Evolutionary conservation across 2,797 vertebrate species (phyloP), one percentile per base, ranked within the genome.

Genomic region (Neomorphus geoffroyi): DNA sequence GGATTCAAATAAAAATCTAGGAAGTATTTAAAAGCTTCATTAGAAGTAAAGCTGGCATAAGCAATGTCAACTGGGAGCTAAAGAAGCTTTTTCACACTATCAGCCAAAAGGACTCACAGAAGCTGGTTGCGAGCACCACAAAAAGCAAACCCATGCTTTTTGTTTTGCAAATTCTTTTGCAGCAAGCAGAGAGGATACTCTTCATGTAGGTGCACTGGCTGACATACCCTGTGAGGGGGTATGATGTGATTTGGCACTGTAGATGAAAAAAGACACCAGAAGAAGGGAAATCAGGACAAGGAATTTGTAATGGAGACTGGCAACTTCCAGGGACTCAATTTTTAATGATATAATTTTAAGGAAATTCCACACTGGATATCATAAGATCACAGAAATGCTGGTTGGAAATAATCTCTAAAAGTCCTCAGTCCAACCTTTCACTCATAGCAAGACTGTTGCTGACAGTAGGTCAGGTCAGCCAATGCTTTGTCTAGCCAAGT

Each of bases 311-410:
- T 65, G 73, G 82, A 92, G 95, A 86, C 90, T 71, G 80, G 90
- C 67, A 93, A 72, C 78, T 88, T 86, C 78, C 64, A 86, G 32
- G 21, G 73, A 82, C 26, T 95, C 80, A 14, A 72, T 69, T 88
- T 93, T 94, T 94, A 96, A 93, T 75, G 70, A 94, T 64, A 95
- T 82, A 92, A 94, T 92, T 95, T 92, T 85, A 95, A 92, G 88
- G 94, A 96, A 96, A 96, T 96, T 96, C 95, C 94, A 96, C 75
- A 54, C 60, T 91, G 84, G 71, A 77, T 94, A 93, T 93, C 93
- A 91, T 33, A 94, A 94, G 92, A 95, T 95, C 94, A 95, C 90
- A 93, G 92, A 95, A 90, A 82, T 39, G 45, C 60, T 94, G 41
- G 71, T 82, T 96, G 94, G 93, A 96, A 94, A 70, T 1, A 0